A percentile compares a stretch with the other conserved stretches of the same genome.
Conservation (phyloP, 2,113 vertebrate species). For the Eonycteris spelaea region DNA sequence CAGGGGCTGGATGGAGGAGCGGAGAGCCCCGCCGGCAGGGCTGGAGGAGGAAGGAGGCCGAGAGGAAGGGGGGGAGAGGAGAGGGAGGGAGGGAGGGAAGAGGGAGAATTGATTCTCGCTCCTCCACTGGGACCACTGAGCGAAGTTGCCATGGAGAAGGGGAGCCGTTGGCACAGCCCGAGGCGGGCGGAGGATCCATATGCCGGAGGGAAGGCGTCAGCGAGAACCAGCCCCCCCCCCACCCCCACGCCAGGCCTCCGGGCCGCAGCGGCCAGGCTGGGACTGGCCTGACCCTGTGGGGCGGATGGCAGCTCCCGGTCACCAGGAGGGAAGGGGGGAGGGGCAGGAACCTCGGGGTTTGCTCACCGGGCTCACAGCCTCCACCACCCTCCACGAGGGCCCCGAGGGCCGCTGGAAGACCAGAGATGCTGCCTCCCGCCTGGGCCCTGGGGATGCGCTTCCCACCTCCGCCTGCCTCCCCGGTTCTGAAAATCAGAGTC, state of each 20-base stretch:
- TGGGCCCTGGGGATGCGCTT: not conserved
- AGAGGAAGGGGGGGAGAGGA: constrained; percentile 36
- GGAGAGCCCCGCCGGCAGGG: not conserved
- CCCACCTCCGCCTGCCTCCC: not conserved
- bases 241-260: constrained; percentile 75
- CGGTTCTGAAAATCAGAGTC: not conserved
- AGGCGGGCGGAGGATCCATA: constrained; percentile 66
- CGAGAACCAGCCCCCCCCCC: constrained; percentile 68
- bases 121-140: constrained; percentile 70
- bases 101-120: constrained; percentile 71
- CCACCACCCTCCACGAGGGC: not conserved
- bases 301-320: not conserved
- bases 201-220: constrained; percentile 73
- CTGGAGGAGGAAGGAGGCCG: not conserved
- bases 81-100: constrained; percentile 45
- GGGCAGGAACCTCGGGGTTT: not conserved
- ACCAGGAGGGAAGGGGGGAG: fast-evolving
- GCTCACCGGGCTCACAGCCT: not conserved
- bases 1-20: not conserved
- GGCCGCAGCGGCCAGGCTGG: not conserved
- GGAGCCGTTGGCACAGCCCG: constrained; percentile 74
- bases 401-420: not conserved
- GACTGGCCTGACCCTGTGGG: not conserved
- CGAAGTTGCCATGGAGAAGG: constrained; percentile 83
- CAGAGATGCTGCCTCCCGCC: fast-evolving